Base-by-base conservation (phyloP, 2,113 vertebrate species). In the Gobio gobio region DNA sequence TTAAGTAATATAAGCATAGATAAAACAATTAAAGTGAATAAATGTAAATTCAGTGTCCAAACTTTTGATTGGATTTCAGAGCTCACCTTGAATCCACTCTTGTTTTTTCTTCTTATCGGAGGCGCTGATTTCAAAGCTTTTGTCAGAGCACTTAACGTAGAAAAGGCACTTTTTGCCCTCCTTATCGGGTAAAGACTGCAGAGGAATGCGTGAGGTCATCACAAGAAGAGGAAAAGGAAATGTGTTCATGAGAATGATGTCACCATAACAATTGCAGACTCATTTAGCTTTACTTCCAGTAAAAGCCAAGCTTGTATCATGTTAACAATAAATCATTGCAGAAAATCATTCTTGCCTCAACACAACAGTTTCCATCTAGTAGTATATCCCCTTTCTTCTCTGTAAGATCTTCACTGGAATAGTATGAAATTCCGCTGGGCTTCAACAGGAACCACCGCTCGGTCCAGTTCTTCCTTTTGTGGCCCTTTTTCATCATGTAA, bases 71-170 rank as follows among this genome's bases (percentile, higher is more conserved):
- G 45, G 73, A 0, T 8, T 1, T 56, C 6, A 3, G 72, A 33
- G 78, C 91, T 89, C 90, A 99, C 98, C 97, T 92, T 99, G 98
- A 90, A 99, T 98, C 98, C 98, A 99, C 84, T 99, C 98, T 90
- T 98, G 98, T 83, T 96, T 99, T 93, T 97, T 99, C 95, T 98
- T 99, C 91, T 98, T 99, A 92, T 99, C 98, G 1, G 98, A 98
- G 18, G 95, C 97, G 73, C 96, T 99, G 91, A 99, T 99, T 91
- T 99, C 98, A 92, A 97, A 99, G 86, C 94, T 96, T 91, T 99
- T 99, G n/a, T 96, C 95, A 5, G 94, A 93, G 59, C 97, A 97
- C 86, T 97, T 99, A 90, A 99, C 95, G 85, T 97, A 94, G 89
- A 99, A 97, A 85, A 99, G 97, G 51, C 98, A 99, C 87, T 98